Conservation (phyloP, 1,140 invertebrate genomes). For the Panagrolaimus sp. region DNA sequence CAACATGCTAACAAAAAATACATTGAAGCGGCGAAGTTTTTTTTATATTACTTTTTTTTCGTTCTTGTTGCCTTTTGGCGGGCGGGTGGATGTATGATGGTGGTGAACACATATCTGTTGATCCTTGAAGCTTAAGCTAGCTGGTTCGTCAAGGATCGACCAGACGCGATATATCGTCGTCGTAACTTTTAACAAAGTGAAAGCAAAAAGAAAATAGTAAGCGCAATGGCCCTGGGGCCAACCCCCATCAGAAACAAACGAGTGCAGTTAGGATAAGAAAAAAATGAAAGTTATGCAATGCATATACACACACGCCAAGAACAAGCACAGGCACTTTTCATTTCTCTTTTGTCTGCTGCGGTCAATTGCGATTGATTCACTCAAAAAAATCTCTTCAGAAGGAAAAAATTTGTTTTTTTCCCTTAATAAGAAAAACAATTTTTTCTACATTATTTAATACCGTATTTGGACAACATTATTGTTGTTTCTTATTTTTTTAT, state of each 20-base stretch:
- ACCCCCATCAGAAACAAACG: neutral
- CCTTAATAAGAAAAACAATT: too few relatives aligned
- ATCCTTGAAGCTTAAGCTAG: constrained; percentile 3
- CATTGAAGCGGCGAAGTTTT: too few relatives aligned
- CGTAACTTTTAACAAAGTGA: neutral
- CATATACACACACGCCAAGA: constrained; percentile 10
- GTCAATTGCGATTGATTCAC: constrained; percentile 1
- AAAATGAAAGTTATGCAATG: neutral
- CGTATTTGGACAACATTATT: too few relatives aligned
- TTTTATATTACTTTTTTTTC: too few relatives aligned
- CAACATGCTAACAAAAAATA: too few relatives aligned
- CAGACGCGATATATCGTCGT: neutral
- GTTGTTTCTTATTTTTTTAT: too few relatives aligned
- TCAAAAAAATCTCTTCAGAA: neutral
- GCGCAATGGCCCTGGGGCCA: constrained; percentile 12
- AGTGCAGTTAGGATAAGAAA: constrained; percentile 12
- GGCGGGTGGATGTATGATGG: too few relatives aligned
- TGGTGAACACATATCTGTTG: neutral
- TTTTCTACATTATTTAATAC: too few relatives aligned
- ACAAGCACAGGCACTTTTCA: constrained; percentile 12
- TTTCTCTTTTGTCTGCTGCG: neutral
- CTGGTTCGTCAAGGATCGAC: neutral
- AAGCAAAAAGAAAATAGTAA: neutral
- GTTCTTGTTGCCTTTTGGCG: too few relatives aligned
- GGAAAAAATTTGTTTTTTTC: too few relatives aligned